Evolutionary conservation across 53 echinoderm and acorn worm genomes (phyloP).

Genomic region (Stichopus horrens): DNA sequence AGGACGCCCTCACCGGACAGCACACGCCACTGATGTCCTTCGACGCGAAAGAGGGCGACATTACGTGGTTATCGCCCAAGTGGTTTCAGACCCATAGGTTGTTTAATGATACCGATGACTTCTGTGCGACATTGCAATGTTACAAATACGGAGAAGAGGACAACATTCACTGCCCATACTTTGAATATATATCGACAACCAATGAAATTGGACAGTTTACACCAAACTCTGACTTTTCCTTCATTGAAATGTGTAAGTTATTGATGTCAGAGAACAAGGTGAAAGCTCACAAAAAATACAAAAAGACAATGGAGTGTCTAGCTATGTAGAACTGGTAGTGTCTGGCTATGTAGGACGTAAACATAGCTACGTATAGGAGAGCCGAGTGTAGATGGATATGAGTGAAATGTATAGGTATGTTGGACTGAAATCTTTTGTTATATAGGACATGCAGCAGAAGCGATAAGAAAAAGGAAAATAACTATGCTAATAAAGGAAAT

Average conservation of each 20-base stretch:
- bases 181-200: constrained; percentile 52
- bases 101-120: constrained; percentile 37
- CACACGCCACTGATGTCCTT: constrained; percentile 1
- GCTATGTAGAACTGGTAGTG: neutral
- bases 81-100: constrained; percentile 68
- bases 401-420: too few relatives aligned
- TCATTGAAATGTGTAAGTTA: constrained; percentile 40
- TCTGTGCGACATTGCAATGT: constrained; percentile 66
- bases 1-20: neutral
- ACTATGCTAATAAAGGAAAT: too few relatives aligned
- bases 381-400: too few relatives aligned
- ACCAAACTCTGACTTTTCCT: constrained; percentile 56
- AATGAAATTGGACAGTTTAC: constrained; percentile 47
- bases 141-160: constrained; percentile 55
- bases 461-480: too few relatives aligned
- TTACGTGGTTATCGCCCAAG: constrained; percentile 58
- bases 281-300: neutral
- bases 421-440: too few relatives aligned
- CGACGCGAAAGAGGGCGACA: constrained; percentile 14
- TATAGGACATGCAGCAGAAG: too few relatives aligned
- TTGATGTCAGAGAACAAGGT: constrained; percentile 54
- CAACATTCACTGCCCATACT: constrained; percentile 57
- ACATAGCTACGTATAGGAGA: too few relatives aligned
- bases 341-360: too few relatives aligned
- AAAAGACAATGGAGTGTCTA: neutral